Conservation (phyloP, 1,140 invertebrate genomes). For the Euschistus heros region DNA sequence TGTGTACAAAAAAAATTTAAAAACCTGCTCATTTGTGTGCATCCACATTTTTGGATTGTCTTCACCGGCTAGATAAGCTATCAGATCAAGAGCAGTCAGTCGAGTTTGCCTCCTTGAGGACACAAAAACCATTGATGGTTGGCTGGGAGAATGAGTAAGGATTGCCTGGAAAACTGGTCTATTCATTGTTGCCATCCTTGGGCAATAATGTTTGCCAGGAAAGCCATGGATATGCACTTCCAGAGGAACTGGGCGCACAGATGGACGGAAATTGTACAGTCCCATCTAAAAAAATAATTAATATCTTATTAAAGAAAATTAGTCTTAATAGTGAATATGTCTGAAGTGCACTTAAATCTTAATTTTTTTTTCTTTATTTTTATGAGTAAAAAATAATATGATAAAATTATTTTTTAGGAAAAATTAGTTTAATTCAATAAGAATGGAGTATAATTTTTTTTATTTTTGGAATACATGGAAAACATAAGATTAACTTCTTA, state of each 20-base stretch:
- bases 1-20: not conserved
- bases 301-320: too few relatives aligned
- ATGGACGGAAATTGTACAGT: conserved; percentile 95
- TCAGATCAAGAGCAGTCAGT: conserved; percentile 91
- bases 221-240: conserved; percentile 92
- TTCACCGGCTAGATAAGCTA: conserved; percentile 84
- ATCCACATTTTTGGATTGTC: conserved; percentile 92
- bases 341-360: not conserved
- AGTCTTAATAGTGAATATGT: too few relatives aligned
- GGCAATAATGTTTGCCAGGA: conserved; percentile 96
- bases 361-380: too few relatives aligned
- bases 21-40: conserved; percentile 61
- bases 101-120: conserved; percentile 95
- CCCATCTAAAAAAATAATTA: conserved; percentile 50
- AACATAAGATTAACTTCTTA: conserved; percentile 27
- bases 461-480: too few relatives aligned
- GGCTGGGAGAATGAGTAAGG: conserved; percentile 75
- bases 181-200: conserved; percentile 99
- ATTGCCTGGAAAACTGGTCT: conserved; percentile 96
- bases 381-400: too few relatives aligned
- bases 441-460: too few relatives aligned
- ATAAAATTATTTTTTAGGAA: too few relatives aligned
- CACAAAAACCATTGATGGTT: conserved; percentile 92
- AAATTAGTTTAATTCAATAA: too few relatives aligned
- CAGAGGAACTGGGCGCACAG: conserved; percentile 91